Conservation (phyloP, 2,113 vertebrate species). For the Ascaphus truei region DNA sequence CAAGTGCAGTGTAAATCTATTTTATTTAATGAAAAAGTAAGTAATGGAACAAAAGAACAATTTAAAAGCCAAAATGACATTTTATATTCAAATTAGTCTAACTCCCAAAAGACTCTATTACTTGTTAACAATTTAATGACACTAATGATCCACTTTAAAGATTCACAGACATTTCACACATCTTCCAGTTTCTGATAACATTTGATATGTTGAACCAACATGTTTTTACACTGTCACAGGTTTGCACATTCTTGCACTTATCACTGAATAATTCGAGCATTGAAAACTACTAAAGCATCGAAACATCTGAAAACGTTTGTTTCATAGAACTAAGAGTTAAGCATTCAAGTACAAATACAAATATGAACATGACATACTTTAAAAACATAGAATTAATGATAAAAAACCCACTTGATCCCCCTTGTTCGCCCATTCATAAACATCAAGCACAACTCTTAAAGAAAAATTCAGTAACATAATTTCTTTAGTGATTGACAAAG, state of each 20-base stretch:
- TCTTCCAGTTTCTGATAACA: neutral
- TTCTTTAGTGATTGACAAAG: no score
- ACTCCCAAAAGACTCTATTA: neutral
- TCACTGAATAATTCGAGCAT: constrained; percentile 19
- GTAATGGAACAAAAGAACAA: neutral
- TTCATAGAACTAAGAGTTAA: no score
- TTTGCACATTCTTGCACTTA: constrained; percentile 4
- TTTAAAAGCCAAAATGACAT: neutral
- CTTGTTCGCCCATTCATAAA: no score
- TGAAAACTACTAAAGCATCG: neutral
- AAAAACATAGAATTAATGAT: no score
- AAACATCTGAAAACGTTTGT: no score
- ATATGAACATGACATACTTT: no score
- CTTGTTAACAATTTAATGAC: neutral
- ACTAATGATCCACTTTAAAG: constrained; percentile 26
- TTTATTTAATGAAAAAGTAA: no score
- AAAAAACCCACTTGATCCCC: no score
- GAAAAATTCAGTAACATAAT: no score
- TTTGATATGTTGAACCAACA: constrained; percentile 20
- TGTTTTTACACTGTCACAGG: neutral
- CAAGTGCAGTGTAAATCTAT: no score
- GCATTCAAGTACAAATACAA: no score
- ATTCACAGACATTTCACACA: neutral
- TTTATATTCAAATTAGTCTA: neutral
- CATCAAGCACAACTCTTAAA: no score